Conservation (phyloP, 2,888 invertebrate species). For the Carabus problematicus region DNA sequence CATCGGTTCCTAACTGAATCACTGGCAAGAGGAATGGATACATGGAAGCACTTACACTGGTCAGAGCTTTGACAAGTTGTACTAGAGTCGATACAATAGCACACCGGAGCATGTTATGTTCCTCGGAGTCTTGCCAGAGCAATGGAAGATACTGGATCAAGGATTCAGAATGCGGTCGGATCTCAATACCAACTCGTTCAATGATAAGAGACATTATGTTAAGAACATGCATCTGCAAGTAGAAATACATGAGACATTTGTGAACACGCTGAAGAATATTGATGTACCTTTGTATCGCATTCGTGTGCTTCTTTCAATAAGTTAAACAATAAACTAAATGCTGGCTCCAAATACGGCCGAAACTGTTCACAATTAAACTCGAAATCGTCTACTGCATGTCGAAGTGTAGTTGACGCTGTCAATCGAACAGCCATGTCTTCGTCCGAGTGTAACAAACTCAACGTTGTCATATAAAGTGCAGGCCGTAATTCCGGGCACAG, state of each 20-base stretch:
- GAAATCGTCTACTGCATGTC: conserved; percentile 88
- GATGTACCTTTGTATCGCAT: conserved; percentile 85
- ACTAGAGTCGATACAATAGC: conserved; percentile 88
- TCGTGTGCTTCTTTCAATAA: conserved; percentile 87
- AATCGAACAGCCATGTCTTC: conserved; percentile 91
- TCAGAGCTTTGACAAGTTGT: conserved; percentile 80
- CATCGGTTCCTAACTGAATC: conserved; percentile 78
- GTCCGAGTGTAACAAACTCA: conserved; percentile 73
- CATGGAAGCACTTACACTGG: conserved; percentile 62
- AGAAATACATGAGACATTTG: conserved; percentile 19
- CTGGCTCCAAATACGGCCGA: conserved; percentile 79
- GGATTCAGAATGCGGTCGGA: conserved; percentile 72
- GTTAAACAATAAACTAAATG: conserved; percentile 80
- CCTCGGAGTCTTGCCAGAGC: conserved; percentile 87
- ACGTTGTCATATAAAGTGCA: conserved; percentile 78
- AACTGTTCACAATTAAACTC: conserved; percentile 89
- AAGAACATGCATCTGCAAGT: conserved; percentile 82
- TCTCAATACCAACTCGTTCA: conserved; percentile 81
- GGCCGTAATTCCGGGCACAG: conserved; percentile 81
- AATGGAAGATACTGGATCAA: conserved; percentile 84
- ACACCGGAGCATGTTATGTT: conserved; percentile 89
- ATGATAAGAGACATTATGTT: conserved; percentile 89
- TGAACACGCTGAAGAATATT: background rate
- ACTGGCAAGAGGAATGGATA: conserved; percentile 72
- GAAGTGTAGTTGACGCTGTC: conserved; percentile 84